Conservation (phyloP, 2,888 invertebrate species). For the Calameuta idolon region DNA sequence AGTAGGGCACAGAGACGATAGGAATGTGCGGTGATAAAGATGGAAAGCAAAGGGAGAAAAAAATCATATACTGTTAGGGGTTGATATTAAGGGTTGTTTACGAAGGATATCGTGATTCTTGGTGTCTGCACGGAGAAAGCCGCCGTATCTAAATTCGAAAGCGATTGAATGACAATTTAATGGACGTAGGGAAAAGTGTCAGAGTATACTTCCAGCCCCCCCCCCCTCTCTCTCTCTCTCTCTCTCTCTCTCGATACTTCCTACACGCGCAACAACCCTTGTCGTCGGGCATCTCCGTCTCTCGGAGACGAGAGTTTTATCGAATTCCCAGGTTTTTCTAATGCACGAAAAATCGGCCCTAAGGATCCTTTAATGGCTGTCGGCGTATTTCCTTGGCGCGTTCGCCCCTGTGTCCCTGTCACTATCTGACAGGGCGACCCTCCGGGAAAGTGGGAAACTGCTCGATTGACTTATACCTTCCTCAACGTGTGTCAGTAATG, state of each 20-base stretch:
- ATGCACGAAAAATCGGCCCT: conserved; percentile 26
- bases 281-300: conserved; percentile 10
- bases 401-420: neutral
- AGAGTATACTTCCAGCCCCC: neutral
- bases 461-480: neutral
- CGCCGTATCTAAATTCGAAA: conserved; percentile 17
- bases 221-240: too few relatives aligned
- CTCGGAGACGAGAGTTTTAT: conserved; percentile 1
- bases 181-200: conserved; percentile 8
- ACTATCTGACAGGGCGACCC: neutral
- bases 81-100: neutral
- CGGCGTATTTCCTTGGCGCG: neutral
- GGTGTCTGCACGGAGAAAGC: neutral
- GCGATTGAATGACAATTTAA: conserved; percentile 22
- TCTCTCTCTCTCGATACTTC: neutral
- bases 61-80: neutral
- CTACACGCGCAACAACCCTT: conserved; percentile 8
- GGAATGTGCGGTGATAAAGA: neutral
- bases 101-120: neutral
- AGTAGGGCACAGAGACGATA: neutral
- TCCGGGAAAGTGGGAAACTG: neutral
- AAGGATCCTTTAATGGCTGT: conserved; percentile 25
- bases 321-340: conserved; percentile 22
- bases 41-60: neutral
- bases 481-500: neutral